phyloP scores from a whole-genome alignment of 2,797 vertebrate genomes.

The Artibeus lituratus region DNA sequence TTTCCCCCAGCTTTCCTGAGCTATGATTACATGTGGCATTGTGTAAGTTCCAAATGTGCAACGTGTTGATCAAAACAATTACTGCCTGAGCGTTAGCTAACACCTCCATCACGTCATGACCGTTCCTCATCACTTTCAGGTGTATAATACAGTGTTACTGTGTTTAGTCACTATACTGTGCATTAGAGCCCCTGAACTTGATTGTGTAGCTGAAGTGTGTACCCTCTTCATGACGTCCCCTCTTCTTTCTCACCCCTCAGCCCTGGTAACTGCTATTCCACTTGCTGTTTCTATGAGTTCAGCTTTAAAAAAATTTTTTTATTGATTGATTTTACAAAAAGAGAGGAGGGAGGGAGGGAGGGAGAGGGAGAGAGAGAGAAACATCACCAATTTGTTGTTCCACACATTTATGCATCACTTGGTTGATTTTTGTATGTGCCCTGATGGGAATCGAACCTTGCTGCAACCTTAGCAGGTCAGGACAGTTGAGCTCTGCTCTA shows the following conservation, averaged over 20 bases:
- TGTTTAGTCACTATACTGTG: neutral
- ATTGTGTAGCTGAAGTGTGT: neutral
- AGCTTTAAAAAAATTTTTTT: neutral
- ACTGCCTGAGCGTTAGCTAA: neutral
- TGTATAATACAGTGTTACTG: neutral
- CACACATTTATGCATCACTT: neutral
- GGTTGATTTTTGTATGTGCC: neutral
- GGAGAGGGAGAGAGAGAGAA: neutral
- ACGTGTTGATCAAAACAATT: fast-evolving
- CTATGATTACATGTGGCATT: neutral
- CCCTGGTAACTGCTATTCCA: neutral
- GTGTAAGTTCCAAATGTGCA: neutral
- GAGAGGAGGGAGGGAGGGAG: neutral
- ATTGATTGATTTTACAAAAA: neutral
- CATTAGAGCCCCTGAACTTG: neutral
- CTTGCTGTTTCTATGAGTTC: neutral
- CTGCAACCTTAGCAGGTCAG: neutral
- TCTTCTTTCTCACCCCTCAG: neutral
- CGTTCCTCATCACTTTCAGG: neutral
- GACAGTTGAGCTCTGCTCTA: too few relatives aligned
- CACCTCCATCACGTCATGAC: neutral
- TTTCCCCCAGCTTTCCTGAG: neutral
- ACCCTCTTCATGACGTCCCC: neutral
- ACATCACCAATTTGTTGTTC: neutral
- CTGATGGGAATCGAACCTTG: neutral